phyloP scores from a whole-genome alignment of 2,797 vertebrate species.

The Ambastaia sidthimunki region DNA sequence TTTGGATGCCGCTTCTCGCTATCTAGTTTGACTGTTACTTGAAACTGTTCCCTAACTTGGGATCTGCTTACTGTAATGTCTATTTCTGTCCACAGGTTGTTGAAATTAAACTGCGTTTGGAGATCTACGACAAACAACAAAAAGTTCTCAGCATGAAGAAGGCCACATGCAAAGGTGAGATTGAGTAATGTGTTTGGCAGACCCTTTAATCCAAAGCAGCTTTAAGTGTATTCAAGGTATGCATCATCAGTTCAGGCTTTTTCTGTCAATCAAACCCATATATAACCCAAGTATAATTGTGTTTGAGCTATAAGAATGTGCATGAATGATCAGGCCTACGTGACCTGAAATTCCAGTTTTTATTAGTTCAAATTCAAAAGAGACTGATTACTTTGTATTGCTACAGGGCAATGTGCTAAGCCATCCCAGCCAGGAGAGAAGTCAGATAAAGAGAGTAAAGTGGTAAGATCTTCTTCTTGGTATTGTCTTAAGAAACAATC shows the following conservation, averaged over 20 bases:
- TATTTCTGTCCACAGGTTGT: constrained; percentile 80
- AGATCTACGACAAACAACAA: constrained; percentile 88
- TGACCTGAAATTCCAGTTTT: not conserved
- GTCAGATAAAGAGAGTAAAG: constrained; percentile 73
- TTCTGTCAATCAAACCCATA: not conserved
- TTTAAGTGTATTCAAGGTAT: not conserved
- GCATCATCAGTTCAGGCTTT: not conserved
- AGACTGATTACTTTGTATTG: constrained; percentile 56
- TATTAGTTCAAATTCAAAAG: not conserved
- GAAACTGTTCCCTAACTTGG: no score
- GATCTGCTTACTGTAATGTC: not conserved
- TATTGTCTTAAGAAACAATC: not conserved
- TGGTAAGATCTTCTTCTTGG: constrained; percentile 26
- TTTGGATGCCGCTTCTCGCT: not conserved
- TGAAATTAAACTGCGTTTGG: constrained; percentile 92
- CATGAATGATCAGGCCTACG: not conserved
- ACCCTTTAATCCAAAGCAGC: not conserved
- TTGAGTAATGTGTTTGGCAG: not conserved
- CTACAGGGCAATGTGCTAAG: constrained; percentile 71
- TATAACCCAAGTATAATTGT: not conserved
- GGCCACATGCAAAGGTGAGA: constrained; percentile 79
- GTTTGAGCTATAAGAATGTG: not conserved
- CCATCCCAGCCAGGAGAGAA: constrained; percentile 66
- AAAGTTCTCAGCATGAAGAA: constrained; percentile 85
- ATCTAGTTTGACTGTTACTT: no score